phyloP scores from a whole-genome alignment of 2,888 invertebrate species.

The Dolichopus griseipennis region DNA sequence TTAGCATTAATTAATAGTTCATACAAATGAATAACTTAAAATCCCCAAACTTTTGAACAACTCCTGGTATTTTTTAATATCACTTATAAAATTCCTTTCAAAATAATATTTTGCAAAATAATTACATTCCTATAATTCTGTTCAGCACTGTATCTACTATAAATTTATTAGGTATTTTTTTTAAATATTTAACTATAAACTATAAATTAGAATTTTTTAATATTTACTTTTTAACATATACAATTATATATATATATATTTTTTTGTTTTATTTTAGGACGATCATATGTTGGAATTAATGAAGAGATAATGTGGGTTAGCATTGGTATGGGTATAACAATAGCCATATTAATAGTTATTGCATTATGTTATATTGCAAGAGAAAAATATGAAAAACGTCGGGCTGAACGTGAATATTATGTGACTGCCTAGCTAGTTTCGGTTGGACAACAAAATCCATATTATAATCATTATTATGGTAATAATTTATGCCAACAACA shows the following conservation, averaged over 20 bases:
- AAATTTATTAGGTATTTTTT: no score
- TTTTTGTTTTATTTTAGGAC: slow-evolving; percentile 48
- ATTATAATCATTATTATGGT: background rate
- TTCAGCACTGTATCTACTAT: no score
- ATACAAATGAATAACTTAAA: no score
- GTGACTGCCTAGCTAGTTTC: slow-evolving; percentile 51
- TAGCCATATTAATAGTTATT: slow-evolving; percentile 69
- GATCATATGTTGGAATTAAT: slow-evolving; percentile 74
- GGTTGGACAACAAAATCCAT: background rate
- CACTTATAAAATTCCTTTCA: no score
- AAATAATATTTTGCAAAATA: no score
- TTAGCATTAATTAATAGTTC: no score
- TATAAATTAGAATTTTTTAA: background rate
- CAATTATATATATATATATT: slow-evolving; percentile 2
- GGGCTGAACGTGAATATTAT: slow-evolving; percentile 50
- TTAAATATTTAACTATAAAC: no score
- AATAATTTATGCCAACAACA: background rate
- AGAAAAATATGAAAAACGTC: slow-evolving; percentile 69
- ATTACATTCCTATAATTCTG: no score
- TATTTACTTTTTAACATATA: background rate
- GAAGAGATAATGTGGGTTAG: slow-evolving; percentile 85
- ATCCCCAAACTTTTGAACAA: no score
- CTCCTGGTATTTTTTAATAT: no score
- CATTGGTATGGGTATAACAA: slow-evolving; percentile 58
- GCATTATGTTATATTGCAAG: slow-evolving; percentile 72